Evolutionary conservation across 2,888 invertebrate genomes (phyloP).

Genomic region (Lithosia quadra): DNA sequence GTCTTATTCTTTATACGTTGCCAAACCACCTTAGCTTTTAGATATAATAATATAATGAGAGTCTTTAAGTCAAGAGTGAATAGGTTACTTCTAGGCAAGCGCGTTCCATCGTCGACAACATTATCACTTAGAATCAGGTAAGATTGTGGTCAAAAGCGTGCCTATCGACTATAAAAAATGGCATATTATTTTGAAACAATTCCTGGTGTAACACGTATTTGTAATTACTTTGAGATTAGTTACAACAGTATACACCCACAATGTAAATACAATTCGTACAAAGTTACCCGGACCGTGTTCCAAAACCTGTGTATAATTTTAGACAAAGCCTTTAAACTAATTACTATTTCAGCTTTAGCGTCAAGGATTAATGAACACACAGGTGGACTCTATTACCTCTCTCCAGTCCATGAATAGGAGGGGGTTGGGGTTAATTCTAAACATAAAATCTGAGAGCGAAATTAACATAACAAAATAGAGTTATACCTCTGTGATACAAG

Average conservation of each 20-base stretch:
- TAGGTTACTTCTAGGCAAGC: too few relatives aligned
- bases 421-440: slow-evolving; percentile 1
- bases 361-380: slow-evolving; percentile 28
- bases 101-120: too few relatives aligned
- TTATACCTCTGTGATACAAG: slow-evolving; percentile 5
- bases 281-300: neutral
- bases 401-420: neutral
- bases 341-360: slow-evolving; percentile 11
- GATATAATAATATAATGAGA: too few relatives aligned
- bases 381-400: slow-evolving; percentile 26
- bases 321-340: slow-evolving; percentile 12
- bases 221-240: neutral
- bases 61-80: too few relatives aligned
- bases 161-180: too few relatives aligned
- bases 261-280: neutral
- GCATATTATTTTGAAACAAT: too few relatives aligned
- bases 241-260: neutral
- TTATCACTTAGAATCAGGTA: too few relatives aligned
- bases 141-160: too few relatives aligned
- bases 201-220: too few relatives aligned
- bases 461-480: slow-evolving; percentile 14
- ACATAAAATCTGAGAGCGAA: slow-evolving; percentile 8
- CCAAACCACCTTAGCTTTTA: too few relatives aligned
- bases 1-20: too few relatives aligned
- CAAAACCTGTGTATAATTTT: neutral